A percentile compares a stretch with the other conserved stretches of the same genome.
Conservation (phyloP, 2,888 invertebrate genomes). For the Chorisops tibialis region DNA sequence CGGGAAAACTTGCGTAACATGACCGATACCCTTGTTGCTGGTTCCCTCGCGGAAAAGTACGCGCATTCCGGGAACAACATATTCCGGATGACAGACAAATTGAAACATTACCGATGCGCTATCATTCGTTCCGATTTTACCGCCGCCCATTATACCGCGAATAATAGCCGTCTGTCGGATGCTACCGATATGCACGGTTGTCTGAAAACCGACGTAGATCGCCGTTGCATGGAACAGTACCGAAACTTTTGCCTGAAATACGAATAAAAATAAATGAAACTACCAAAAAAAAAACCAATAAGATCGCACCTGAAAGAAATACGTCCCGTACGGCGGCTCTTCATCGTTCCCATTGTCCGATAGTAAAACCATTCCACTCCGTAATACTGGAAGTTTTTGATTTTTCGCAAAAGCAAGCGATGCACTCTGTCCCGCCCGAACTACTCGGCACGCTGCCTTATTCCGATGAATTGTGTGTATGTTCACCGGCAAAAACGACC, state of each 20-base stretch:
- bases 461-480: conserved; percentile 87
- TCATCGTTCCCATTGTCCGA: conserved; percentile 53
- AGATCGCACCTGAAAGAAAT: conserved; percentile 59
- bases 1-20: conserved; percentile 75
- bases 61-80: conserved; percentile 71
- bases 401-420: conserved; percentile 63
- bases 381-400: conserved; percentile 55
- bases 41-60: conserved; percentile 76
- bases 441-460: conserved; percentile 82
- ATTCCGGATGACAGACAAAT: conserved; percentile 87
- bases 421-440: conserved; percentile 87
- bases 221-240: conserved; percentile 85
- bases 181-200: conserved; percentile 93
- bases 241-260: conserved; percentile 79
- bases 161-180: conserved; percentile 94
- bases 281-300: neutral
- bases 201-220: conserved; percentile 80
- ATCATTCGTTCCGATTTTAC: conserved; percentile 69
- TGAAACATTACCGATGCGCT: conserved; percentile 83
- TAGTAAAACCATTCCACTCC: conserved; percentile 84
- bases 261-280: conserved; percentile 31
- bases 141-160: conserved; percentile 63
- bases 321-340: conserved; percentile 57
- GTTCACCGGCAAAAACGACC: conserved; percentile 71
- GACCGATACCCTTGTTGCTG: conserved; percentile 80